Evolutionary conservation across 35 echinoderm and acorn worm genomes (phyloP).

Genomic region (Ophiothrix spiculata): DNA sequence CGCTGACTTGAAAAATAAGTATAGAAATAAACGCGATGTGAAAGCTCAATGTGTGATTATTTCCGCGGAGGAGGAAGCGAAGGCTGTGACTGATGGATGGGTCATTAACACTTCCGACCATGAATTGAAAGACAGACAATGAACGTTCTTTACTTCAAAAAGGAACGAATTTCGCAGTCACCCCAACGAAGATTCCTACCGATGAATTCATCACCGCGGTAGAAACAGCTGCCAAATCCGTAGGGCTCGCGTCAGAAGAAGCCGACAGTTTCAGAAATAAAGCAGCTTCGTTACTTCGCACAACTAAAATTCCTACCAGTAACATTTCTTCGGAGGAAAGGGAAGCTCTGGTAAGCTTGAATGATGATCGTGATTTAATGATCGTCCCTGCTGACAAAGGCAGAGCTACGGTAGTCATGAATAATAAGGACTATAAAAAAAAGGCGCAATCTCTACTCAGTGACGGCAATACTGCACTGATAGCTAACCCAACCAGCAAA

Average conservation of each 20-base stretch:
- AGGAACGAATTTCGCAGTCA: neutral
- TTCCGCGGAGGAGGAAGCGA: neutral
- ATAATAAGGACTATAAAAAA: slow-evolving; percentile 21
- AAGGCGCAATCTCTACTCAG: neutral
- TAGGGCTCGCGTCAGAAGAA: neutral
- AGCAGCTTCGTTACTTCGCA: neutral
- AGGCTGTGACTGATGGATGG: neutral
- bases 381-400: slow-evolving; percentile 40
- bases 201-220: slow-evolving; percentile 9
- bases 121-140: neutral
- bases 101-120: neutral
- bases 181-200: neutral
- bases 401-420: slow-evolving; percentile 23
- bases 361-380: neutral
- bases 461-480: neutral
- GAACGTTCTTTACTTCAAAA: neutral
- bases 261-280: neutral
- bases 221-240: neutral
- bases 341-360: neutral
- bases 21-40: no score
- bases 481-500: slow-evolving; percentile 1
- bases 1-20: no score
- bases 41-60: no score
- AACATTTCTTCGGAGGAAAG: neutral
- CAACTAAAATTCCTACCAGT: neutral